These are phyloP conservation scores for Entomyzon cyanotis DNA, from an alignment of 2,113 vertebrate genomes.

Conservation along the genomic window DNA sequence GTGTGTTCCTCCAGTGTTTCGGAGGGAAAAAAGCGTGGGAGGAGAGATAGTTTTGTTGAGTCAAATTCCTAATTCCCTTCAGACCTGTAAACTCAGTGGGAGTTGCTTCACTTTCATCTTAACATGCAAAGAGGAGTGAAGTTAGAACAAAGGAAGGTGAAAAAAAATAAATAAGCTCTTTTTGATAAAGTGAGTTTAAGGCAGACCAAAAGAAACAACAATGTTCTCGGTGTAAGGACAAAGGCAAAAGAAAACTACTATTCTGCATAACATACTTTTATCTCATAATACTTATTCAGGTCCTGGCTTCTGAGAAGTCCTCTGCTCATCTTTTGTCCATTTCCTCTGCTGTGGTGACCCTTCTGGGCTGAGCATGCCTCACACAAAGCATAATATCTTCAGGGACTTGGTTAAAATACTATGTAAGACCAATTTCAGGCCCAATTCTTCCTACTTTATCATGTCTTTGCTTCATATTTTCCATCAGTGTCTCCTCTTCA, in stretches of 20 bases:
- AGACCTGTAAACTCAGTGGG: conserved; percentile 26
- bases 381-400: background rate
- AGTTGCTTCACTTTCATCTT: conserved; percentile 38
- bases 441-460: background rate
- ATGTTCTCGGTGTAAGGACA: background rate
- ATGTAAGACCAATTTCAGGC: background rate
- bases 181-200: background rate
- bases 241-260: background rate
- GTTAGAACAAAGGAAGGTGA: conserved; percentile 2
- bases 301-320: background rate
- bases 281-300: background rate
- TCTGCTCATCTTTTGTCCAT: background rate
- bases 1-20: background rate
- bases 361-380: background rate
- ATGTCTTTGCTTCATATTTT: background rate
- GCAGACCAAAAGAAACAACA: background rate
- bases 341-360: background rate
- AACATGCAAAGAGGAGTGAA: background rate
- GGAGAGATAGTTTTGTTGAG: background rate
- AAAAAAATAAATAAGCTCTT: background rate
- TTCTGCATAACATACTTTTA: background rate
- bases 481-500: background rate
- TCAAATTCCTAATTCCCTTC: conserved; percentile 29
- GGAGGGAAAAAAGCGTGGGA: background rate
- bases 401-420: background rate